Conservation (phyloP, 2,888 invertebrate genomes). For the Tineola bisselliella region DNA sequence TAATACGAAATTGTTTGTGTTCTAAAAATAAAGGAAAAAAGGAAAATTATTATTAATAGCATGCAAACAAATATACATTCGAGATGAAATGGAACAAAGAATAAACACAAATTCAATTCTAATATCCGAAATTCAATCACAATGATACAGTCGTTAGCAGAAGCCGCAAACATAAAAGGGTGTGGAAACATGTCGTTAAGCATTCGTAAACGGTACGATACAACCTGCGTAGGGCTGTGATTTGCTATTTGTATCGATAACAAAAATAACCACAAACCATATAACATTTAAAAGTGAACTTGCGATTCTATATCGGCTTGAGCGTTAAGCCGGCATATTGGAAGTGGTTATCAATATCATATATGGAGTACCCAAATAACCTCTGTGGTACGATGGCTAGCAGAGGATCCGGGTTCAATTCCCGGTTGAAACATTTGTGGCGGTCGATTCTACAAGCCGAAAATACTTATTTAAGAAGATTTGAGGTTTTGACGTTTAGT, state of each 20-base stretch:
- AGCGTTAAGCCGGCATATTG: too few species aligned
- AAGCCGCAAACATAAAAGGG: slow-evolving; percentile 6
- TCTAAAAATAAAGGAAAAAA: not conserved
- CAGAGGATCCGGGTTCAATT: too few species aligned
- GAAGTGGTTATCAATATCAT: too few species aligned
- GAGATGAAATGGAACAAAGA: not conserved
- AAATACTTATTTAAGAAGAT: too few species aligned
- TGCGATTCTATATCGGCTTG: too few species aligned
- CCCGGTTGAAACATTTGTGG: too few species aligned
- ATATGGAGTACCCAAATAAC: too few species aligned
- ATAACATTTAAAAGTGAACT: not conserved
- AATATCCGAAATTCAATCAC: slow-evolving; percentile 6
- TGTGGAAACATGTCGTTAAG: slow-evolving; percentile 5
- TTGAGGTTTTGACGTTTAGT: too few species aligned
- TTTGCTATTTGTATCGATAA: too few species aligned
- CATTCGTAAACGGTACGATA: slow-evolving; percentile 4
- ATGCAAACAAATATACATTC: not conserved
- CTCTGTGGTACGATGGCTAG: too few species aligned
- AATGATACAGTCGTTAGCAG: slow-evolving; percentile 5
- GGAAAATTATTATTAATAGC: not conserved
- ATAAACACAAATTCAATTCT: not conserved
- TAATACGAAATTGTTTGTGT: too few species aligned
- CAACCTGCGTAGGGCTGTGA: not conserved
- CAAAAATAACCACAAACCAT: not conserved
- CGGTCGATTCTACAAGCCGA: too few species aligned